These are phyloP conservation scores for Drosophila hydei DNA, from an alignment of 1,140 invertebrate genomes.

Conservation along the genomic window DNA sequence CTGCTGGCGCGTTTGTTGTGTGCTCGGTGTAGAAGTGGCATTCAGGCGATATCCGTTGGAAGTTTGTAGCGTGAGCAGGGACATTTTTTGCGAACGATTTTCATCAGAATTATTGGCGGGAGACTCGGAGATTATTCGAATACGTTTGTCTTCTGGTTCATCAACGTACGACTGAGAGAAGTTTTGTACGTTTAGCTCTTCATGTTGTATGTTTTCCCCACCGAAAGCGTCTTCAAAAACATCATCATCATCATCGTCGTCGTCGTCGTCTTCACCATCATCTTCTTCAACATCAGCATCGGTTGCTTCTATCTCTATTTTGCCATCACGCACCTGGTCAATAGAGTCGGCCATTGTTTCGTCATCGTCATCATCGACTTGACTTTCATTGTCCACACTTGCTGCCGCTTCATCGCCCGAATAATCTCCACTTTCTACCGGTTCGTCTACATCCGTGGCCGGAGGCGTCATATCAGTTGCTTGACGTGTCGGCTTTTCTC, in stretches of 20 bases:
- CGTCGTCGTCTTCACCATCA: conserved; percentile 44
- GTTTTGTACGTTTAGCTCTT: neutral
- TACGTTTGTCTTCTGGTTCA: conserved; percentile 34
- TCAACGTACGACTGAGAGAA: neutral
- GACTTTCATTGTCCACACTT: conserved; percentile 50
- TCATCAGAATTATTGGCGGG: conserved; percentile 15
- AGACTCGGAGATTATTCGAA: conserved; percentile 29
- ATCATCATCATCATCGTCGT: conserved; percentile 50
- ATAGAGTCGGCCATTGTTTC: conserved; percentile 64
- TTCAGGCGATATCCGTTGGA: conserved; percentile 51
- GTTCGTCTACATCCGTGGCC: conserved; percentile 63
- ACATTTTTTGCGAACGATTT: conserved; percentile 45
- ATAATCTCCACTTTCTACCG: conserved; percentile 21
- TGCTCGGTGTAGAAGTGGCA: conserved; percentile 67
- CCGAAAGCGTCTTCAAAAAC: conserved; percentile 57
- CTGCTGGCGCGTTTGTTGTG: conserved; percentile 22
- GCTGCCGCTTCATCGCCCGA: conserved; percentile 26
- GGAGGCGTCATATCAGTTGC: conserved; percentile 70
- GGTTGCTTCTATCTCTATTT: conserved; percentile 69
- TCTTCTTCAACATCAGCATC: conserved; percentile 73
- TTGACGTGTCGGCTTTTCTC: conserved; percentile 10
- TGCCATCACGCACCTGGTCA: conserved; percentile 55
- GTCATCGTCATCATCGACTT: conserved; percentile 62
- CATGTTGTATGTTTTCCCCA: conserved; percentile 25
- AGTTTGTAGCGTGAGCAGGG: conserved; percentile 42